phyloP scores from a whole-genome alignment of 2,113 vertebrate genomes.

The Sander vitreus region DNA sequence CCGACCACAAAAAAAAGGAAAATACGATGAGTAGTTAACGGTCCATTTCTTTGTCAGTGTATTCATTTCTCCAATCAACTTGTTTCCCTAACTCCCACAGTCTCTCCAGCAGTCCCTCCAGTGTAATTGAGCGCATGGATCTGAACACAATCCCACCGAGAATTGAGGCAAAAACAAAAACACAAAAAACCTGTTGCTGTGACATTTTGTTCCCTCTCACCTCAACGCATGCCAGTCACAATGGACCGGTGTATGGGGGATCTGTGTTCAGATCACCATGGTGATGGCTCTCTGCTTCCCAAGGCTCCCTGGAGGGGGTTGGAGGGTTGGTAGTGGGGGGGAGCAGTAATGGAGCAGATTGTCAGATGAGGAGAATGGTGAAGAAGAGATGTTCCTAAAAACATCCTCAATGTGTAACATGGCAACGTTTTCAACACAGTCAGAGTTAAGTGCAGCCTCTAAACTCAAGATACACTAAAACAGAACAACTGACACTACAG shows the following conservation, averaged over 20 bases:
- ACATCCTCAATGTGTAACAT: not conserved
- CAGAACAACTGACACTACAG: slow-evolving; percentile 38
- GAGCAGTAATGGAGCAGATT: slow-evolving; percentile 67
- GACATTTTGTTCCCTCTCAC: slow-evolving; percentile 87
- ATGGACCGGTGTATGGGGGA: slow-evolving; percentile 81
- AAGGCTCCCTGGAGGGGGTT: slow-evolving; percentile 75
- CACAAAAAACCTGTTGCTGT: slow-evolving; percentile 85
- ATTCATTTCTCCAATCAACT: slow-evolving; percentile 50
- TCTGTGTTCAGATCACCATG: slow-evolving; percentile 86
- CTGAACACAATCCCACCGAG: slow-evolving; percentile 79
- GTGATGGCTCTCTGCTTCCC: slow-evolving; percentile 84
- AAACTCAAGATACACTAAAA: slow-evolving; percentile 12
- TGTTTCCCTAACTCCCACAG: slow-evolving; percentile 44
- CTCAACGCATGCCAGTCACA: slow-evolving; percentile 83
- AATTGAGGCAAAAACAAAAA: slow-evolving; percentile 83
- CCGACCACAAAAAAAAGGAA: not conserved
- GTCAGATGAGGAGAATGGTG: slow-evolving; percentile 1
- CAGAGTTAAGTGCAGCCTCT: slow-evolving; percentile 10
- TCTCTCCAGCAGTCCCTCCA: slow-evolving; percentile 56
- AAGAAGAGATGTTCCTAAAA: slow-evolving; percentile 51
- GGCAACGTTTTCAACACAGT: not conserved
- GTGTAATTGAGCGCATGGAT: slow-evolving; percentile 71
- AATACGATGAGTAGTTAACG: slow-evolving; percentile 42
- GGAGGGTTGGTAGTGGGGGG: slow-evolving; percentile 36
- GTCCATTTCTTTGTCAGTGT: slow-evolving; percentile 34